Evolutionary conservation across 1,140 invertebrate genomes (phyloP).

Genomic region (Samia ricini): DNA sequence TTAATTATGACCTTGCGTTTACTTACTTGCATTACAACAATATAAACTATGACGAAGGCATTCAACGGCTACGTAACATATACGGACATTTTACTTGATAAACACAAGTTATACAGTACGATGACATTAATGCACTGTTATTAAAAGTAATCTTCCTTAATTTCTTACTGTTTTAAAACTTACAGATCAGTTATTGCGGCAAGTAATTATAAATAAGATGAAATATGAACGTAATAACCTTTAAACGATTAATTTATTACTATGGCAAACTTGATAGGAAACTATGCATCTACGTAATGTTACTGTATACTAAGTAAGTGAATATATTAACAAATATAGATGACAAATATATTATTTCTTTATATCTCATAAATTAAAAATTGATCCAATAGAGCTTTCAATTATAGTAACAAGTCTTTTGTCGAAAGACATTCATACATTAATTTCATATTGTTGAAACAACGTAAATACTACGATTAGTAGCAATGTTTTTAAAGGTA

Average conservation of each 20-base stretch:
- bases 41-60: constrained; percentile 18
- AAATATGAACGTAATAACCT: background rate
- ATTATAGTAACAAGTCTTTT: no score
- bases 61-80: constrained; percentile 11
- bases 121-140: background rate
- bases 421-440: no score
- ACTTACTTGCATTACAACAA: constrained; percentile 16
- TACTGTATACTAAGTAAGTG: no score
- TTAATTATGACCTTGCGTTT: constrained; percentile 14
- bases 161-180: background rate
- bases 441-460: no score
- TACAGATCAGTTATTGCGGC: background rate
- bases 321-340: no score
- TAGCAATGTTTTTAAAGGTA: no score
- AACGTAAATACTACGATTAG: no score
- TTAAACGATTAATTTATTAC: background rate
- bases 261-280: background rate
- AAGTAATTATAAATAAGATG: background rate
- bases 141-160: background rate
- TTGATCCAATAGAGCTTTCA: no score
- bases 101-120: constrained; percentile 10
- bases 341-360: no score
- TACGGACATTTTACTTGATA: constrained; percentile 13
- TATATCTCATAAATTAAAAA: no score
- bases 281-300: background rate